Evolutionary conservation across 2,113 vertebrate genomes (phyloP).

Genomic region (Pithys albifrons): DNA sequence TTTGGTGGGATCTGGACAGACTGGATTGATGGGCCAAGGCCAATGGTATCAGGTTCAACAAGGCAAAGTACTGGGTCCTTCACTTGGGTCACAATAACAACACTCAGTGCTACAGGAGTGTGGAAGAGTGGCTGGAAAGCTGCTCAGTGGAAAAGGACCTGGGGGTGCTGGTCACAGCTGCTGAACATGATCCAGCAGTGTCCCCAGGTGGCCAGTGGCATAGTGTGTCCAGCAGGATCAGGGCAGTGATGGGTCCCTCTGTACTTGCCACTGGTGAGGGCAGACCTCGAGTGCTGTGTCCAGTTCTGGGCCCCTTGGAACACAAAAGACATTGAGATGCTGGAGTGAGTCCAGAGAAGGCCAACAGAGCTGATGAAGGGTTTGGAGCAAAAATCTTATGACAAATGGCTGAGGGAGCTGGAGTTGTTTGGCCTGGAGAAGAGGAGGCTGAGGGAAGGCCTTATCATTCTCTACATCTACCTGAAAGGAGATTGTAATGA

Average conservation of each 20-base stretch:
- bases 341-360: background rate
- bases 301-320: background rate
- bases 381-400: background rate
- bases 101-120: background rate
- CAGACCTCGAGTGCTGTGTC: fast-evolving
- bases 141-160: background rate
- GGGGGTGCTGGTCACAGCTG: background rate
- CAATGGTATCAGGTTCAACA: background rate
- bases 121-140: background rate
- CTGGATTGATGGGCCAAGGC: fast-evolving
- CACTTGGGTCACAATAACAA: background rate
- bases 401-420: fast-evolving
- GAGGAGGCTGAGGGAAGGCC: background rate
- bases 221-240: background rate
- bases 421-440: background rate
- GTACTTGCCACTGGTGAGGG: background rate
- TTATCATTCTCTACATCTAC: fast-evolving
- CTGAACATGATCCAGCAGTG: background rate
- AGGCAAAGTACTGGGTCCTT: background rate
- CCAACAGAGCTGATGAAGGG: background rate
- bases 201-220: background rate
- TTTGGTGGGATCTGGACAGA: background rate
- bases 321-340: background rate
- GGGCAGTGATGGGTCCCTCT: fast-evolving
- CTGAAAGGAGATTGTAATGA: background rate